Evolutionary conservation across 2,888 invertebrate species (phyloP).

Genomic region (Cotesia congregata): DNA sequence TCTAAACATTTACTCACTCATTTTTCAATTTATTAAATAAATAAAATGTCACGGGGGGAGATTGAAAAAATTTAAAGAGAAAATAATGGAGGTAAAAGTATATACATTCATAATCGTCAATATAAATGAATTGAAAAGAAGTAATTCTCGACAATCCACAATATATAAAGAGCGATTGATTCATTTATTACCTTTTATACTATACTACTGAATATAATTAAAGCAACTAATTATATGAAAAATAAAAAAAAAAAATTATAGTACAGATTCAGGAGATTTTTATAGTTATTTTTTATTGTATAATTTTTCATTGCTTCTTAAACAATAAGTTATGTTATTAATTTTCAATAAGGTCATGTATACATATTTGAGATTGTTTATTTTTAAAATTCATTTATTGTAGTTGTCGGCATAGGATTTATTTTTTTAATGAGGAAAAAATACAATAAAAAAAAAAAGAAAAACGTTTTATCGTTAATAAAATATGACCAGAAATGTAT

Average conservation of each 20-base stretch:
- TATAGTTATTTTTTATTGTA: slow-evolving; percentile 52
- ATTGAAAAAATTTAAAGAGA: slow-evolving; percentile 24
- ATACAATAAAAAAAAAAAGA: not conserved
- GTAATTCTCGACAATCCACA: not conserved
- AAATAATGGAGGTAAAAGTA: slow-evolving; percentile 21
- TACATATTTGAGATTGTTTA: not conserved
- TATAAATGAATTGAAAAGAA: not conserved
- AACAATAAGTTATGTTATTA: not conserved
- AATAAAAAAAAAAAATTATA: slow-evolving; percentile 36
- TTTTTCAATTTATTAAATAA: slow-evolving; percentile 19
- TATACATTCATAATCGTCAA: slow-evolving; percentile 2
- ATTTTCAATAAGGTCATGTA: not conserved
- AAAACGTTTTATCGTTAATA: slow-evolving; percentile 7
- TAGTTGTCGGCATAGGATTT: not conserved
- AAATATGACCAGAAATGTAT: not conserved
- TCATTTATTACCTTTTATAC: slow-evolving; percentile 52
- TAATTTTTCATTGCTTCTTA: slow-evolving; percentile 56
- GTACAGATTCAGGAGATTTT: slow-evolving; percentile 35
- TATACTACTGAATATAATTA: slow-evolving; percentile 63
- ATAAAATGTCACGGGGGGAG: slow-evolving; percentile 36
- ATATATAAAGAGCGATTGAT: slow-evolving; percentile 54
- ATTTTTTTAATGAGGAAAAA: not conserved
- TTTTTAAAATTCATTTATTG: not conserved
- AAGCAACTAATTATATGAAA: slow-evolving; percentile 62
- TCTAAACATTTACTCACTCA: slow-evolving; percentile 4